Evolutionary conservation across 2,888 invertebrate genomes (phyloP).

Genomic region (Synanthedon myopaeformis): DNA sequence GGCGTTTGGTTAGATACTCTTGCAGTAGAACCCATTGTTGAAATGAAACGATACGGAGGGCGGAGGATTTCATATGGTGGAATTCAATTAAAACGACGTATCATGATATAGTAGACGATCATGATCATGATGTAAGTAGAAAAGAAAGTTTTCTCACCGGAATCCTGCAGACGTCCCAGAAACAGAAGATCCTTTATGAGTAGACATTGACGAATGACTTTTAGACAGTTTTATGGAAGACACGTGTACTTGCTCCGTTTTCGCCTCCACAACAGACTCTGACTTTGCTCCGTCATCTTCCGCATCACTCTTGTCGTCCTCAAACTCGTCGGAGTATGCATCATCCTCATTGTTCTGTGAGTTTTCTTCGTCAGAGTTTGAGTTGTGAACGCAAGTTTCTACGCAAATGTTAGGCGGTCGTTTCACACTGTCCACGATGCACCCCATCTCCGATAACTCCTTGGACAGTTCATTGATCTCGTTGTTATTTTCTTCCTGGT

Average conservation of each 20-base stretch:
- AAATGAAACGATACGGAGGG: too few species aligned
- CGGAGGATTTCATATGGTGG: too few species aligned
- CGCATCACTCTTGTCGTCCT: constrained; percentile 49
- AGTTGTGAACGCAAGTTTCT: constrained; percentile 48
- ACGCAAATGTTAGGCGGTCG: constrained; percentile 55
- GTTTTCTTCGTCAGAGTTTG: constrained; percentile 28
- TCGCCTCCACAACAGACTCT: constrained; percentile 13
- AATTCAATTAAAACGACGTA: too few species aligned
- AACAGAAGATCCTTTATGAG: constrained; percentile 28
- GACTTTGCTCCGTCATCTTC: constrained; percentile 16
- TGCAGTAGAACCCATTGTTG: too few species aligned
- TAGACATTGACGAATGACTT: constrained; percentile 42
- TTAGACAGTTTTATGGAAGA: constrained; percentile 37
- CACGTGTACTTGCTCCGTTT: constrained; percentile 12
- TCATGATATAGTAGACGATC: too few species aligned
- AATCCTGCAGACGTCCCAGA: constrained; percentile 46
- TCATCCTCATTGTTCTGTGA: constrained; percentile 29
- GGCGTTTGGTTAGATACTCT: too few species aligned
- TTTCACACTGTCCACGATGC: constrained; percentile 53
- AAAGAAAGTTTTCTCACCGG: constrained; percentile 28
- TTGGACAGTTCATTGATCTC: constrained; percentile 56
- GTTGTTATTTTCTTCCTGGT: constrained; percentile 62
- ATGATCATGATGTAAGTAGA: too few species aligned
- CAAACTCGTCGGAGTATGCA: constrained; percentile 60
- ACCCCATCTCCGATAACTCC: constrained; percentile 59